Evolutionary conservation across 2,797 vertebrate genomes (phyloP).

Genomic region (Emys orbicularis): DNA sequence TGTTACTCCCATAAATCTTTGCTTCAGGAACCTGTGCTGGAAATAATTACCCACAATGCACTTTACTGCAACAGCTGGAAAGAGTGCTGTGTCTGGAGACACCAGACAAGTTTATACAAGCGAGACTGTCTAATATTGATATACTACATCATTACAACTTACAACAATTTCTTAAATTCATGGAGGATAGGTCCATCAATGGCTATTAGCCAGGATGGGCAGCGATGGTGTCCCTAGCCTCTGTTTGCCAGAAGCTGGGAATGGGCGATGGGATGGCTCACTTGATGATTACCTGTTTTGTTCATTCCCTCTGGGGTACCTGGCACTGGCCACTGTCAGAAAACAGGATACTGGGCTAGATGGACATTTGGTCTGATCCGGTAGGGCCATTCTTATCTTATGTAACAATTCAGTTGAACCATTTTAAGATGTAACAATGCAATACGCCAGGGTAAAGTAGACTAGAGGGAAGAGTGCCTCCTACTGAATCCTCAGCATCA

Average conservation of each 20-base stretch:
- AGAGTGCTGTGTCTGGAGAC: not conserved
- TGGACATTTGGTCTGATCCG: too few species aligned
- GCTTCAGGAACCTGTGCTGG: not conserved
- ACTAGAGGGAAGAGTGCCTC: not conserved
- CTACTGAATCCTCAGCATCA: not conserved
- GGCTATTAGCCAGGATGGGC: too few species aligned
- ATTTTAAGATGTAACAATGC: not conserved
- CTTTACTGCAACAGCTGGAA: not conserved
- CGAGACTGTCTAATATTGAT: not conserved
- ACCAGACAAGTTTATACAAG: not conserved
- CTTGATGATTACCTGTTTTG: too few species aligned
- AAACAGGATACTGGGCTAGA: too few species aligned
- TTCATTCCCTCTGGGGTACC: too few species aligned
- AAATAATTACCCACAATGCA: not conserved
- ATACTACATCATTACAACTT: not conserved
- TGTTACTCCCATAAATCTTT: not conserved
- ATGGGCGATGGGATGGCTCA: too few species aligned
- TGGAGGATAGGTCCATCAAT: too few species aligned
- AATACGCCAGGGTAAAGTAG: not conserved
- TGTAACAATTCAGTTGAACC: not conserved
- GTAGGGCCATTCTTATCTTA: too few species aligned
- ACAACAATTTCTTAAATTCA: not conserved
- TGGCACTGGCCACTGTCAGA: too few species aligned
- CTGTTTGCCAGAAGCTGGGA: too few species aligned
- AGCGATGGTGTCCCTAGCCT: too few species aligned